phyloP scores from a whole-genome alignment of 1,140 invertebrate genomes.

The Eriosoma lanigerum region DNA sequence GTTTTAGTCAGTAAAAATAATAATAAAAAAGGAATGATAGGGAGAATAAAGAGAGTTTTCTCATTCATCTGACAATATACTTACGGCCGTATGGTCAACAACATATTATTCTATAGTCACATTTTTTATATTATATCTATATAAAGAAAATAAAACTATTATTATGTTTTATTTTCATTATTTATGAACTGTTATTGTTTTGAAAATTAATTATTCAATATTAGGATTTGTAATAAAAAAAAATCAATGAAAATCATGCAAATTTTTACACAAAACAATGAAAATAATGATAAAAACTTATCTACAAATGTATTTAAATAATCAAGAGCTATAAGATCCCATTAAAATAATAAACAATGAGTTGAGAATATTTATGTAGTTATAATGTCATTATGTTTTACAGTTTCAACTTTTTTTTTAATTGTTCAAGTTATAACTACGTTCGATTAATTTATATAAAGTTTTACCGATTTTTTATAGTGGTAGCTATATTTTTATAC shows the following conservation, averaged over 20 bases:
- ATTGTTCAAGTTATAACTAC: not conserved
- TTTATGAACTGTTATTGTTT: too few species aligned
- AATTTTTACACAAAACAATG: too few species aligned
- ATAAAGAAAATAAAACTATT: too few species aligned
- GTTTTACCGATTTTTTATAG: not conserved
- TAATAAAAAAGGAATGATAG: not conserved
- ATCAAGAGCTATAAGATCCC: too few species aligned
- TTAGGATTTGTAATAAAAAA: too few species aligned
- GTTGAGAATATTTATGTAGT: not conserved
- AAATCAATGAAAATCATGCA: too few species aligned
- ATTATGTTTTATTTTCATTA: too few species aligned
- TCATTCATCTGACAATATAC: constrained; percentile 8
- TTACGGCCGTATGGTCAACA: not conserved
- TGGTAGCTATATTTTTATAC: not conserved
- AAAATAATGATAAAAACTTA: too few species aligned
- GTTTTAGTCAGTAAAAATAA: not conserved
- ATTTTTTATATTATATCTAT: not conserved
- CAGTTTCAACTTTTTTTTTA: not conserved
- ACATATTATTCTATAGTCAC: not conserved
- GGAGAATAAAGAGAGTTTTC: not conserved
- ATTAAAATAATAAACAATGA: not conserved
- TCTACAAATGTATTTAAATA: too few species aligned
- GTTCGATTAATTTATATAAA: not conserved
- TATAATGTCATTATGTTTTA: not conserved
- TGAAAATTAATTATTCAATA: too few species aligned